A percentile compares a stretch with the other conserved stretches of the same genome.
Evolutionary conservation across 2,888 invertebrate species (phyloP).

Genomic region (Acrocyrtus sp.): DNA sequence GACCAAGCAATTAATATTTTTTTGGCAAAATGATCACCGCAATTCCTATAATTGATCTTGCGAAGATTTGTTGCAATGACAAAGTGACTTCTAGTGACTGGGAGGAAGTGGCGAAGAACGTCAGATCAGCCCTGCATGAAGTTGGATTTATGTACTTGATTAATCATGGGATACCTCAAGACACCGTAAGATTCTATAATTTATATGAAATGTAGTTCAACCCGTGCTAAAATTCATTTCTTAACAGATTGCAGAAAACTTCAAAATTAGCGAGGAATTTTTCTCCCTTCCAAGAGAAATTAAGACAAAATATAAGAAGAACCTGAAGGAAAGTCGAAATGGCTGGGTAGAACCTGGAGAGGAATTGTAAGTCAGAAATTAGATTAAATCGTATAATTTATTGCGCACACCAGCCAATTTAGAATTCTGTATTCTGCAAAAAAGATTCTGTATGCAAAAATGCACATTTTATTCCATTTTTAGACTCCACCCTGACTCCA

Average conservation of each 20-base stretch:
- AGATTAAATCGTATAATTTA: neutral
- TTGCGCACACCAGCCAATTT: neutral
- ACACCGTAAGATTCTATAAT: constrained; percentile 77
- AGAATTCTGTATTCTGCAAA: neutral
- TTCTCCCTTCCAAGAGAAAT: constrained; percentile 76
- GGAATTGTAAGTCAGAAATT: constrained; percentile 65
- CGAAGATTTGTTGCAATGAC: no score
- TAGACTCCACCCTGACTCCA: constrained; percentile 63
- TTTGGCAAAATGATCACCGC: constrained; percentile 10
- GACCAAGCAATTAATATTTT: no score
- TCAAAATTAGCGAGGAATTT: constrained; percentile 75
- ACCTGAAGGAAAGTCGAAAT: constrained; percentile 68
- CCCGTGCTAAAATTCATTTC: no score
- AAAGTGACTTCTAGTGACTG: constrained; percentile 18
- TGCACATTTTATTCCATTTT: constrained; percentile 21
- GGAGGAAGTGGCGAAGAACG: constrained; percentile 34
- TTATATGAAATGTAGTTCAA: no score
- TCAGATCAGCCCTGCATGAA: constrained; percentile 48
- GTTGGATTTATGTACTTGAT: constrained; percentile 68
- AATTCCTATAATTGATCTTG: constrained; percentile 40
- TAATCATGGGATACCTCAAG: constrained; percentile 80
- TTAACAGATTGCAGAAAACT: constrained; percentile 37
- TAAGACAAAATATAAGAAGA: constrained; percentile 73
- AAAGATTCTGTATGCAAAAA: constrained; percentile 1
- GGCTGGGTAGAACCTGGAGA: constrained; percentile 75